These are phyloP conservation scores for Neodontobutis hainanensis DNA, from an alignment of 2,113 vertebrate species.

Conservation along the genomic window DNA sequence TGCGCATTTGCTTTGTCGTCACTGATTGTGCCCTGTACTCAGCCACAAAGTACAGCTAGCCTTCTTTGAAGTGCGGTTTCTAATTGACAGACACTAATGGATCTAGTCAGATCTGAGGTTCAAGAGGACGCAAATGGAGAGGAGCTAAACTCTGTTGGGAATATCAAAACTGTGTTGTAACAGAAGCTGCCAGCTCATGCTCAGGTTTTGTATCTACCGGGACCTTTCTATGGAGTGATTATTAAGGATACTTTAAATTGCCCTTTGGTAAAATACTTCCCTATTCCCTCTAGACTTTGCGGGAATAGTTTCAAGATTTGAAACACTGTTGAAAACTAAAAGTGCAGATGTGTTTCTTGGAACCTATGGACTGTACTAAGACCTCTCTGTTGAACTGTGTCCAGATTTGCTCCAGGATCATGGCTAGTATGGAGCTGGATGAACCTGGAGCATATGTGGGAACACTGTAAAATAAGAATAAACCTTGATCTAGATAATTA, in stretches of 20 bases:
- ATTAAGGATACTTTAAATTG: neutral
- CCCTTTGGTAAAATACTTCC: slow-evolving; percentile 16
- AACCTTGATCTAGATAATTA: neutral
- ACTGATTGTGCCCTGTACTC: slow-evolving; percentile 8
- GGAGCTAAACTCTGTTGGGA: neutral
- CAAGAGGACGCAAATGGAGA: slow-evolving; percentile 19
- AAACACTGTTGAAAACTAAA: slow-evolving; percentile 25
- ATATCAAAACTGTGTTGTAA: slow-evolving; percentile 1
- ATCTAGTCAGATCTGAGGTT: slow-evolving; percentile 7
- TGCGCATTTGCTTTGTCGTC: slow-evolving; percentile 9
- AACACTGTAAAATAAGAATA: neutral
- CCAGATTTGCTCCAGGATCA: slow-evolving; percentile 26
- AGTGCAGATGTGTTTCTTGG: slow-evolving; percentile 57
- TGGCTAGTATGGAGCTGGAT: slow-evolving; percentile 22
- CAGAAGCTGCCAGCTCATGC: neutral
- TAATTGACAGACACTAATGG: slow-evolving; percentile 7
- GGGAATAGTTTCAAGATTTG: slow-evolving; percentile 26
- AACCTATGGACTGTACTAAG: slow-evolving; percentile 3
- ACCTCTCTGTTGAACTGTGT: slow-evolving; percentile 27
- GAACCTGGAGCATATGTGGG: slow-evolving; percentile 12
- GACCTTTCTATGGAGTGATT: slow-evolving; percentile 16
- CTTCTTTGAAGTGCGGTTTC: slow-evolving; percentile 10
- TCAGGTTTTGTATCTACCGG: neutral
- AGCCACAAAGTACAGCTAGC: neutral
- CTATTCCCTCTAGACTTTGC: slow-evolving; percentile 7